These are phyloP conservation scores for Dysdera silvatica DNA, from an alignment of 1,140 invertebrate species.

Conservation along the genomic window DNA sequence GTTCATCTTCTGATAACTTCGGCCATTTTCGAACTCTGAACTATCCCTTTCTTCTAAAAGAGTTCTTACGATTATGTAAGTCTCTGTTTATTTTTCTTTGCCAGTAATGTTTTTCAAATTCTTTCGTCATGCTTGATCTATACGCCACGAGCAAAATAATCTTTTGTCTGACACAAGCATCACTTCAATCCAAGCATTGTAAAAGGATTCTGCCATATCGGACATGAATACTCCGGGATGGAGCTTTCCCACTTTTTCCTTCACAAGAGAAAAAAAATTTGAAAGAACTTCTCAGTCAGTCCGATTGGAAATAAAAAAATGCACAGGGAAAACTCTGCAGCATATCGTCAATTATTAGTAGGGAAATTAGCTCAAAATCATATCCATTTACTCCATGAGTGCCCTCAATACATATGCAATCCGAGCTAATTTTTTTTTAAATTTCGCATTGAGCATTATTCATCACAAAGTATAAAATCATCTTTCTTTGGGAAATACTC, in stretches of 20 bases:
- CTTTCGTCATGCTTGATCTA: background rate
- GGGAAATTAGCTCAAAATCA: background rate
- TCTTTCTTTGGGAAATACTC: background rate
- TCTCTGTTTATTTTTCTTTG: background rate
- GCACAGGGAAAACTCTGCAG: constrained; percentile 1
- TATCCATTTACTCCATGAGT: background rate
- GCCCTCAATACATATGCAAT: constrained; percentile 3
- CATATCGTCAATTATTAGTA: background rate
- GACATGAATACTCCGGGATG: background rate
- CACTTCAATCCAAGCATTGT: background rate
- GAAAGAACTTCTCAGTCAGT: background rate
- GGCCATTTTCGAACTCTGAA: background rate
- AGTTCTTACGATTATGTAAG: background rate
- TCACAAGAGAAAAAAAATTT: background rate
- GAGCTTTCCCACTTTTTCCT: background rate
- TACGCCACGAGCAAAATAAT: background rate
- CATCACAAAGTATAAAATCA: constrained; percentile 1
- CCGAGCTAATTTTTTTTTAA: background rate
- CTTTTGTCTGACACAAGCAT: background rate
- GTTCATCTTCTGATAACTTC: background rate
- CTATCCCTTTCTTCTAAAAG: background rate
- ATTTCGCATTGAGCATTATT: background rate
- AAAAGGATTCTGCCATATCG: background rate
- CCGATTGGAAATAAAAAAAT: background rate
- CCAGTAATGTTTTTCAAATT: background rate